These are phyloP conservation scores for Atherinosoma microstoma DNA, from an alignment of 2,797 vertebrate species.

Conservation along the genomic window DNA sequence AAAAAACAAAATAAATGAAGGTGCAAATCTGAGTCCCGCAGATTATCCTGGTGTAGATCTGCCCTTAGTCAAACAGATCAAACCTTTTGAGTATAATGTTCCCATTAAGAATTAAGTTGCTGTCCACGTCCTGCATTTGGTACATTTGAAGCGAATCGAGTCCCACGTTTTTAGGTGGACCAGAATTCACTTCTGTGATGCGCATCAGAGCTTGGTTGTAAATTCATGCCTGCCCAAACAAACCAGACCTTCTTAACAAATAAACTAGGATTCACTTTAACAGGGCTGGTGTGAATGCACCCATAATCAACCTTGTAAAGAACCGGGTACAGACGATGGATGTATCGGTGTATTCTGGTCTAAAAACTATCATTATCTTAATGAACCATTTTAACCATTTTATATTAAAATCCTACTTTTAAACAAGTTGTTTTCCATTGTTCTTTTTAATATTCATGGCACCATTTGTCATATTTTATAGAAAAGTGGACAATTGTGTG, in stretches of 20 bases:
- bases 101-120: not conserved
- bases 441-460: conserved; percentile 37
- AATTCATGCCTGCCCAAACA: no score
- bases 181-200: no score
- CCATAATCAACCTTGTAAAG: not conserved
- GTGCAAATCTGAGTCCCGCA: no score
- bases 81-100: no score
- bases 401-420: conserved; percentile 32
- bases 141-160: no score
- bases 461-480: conserved; percentile 30
- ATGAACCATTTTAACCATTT: conserved; percentile 32
- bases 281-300: not conserved
- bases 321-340: not conserved
- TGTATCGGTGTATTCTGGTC: conserved; percentile 1
- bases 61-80: not conserved
- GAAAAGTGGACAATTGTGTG: conserved; percentile 31
- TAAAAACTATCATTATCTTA: conserved; percentile 34
- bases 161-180: no score
- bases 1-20: no score
- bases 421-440: not conserved
- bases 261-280: not conserved
- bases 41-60: no score
- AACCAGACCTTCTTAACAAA: no score
- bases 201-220: no score
- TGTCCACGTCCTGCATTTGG: no score